Base-by-base conservation (phyloP, 2,888 invertebrate genomes). In the Lypha dubia region DNA sequence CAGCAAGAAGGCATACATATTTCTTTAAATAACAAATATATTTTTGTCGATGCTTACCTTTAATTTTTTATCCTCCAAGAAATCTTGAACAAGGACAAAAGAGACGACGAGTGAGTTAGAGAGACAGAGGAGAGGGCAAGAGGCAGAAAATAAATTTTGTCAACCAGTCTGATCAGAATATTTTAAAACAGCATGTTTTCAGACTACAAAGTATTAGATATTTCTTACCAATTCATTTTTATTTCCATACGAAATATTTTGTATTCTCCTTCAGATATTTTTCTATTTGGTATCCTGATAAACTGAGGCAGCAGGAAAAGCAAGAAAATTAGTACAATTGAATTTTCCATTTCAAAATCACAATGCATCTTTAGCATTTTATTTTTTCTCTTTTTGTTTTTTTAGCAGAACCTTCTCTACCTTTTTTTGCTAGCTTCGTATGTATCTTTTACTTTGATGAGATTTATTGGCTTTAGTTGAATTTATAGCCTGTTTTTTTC, bases 291-390 rank as follows among this genome's bases (percentile, higher is more conserved):
- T 1, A 35, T 24, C 5, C 44, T 28, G 63, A 15, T 62, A 20
- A 32, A 60, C 17, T 35, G n/a, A 24, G 1, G 41, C 41, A n/a
- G 44, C 1, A 15, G 24, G 7, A 22, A 28, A 51, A 63, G 76
- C 51, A 58, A 60, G 32, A 63, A 84, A 82, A 76, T 70, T 58
- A 63, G 60, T 65, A 76, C 74, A 82, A 83, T 83, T 86, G 77
- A 82, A 79, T 51, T 79, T 22, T 49, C 20, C 44, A 7, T 22
- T 70, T 65, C 56, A 20, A 81, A 81, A 81, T 75, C 56, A 79
- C 74, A 79, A 73, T 68, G 56, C 73, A 79, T 28, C 28, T 28
- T 28, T 5, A 5, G 28, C 5, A 28, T 28, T 28, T 28, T 44
- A 24, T 6, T 7, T 0, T 51, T 49, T 24, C 53, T 38, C n/a